These are phyloP conservation scores for Meteorus colon DNA, from an alignment of 2,888 invertebrate species.

Conservation along the genomic window DNA sequence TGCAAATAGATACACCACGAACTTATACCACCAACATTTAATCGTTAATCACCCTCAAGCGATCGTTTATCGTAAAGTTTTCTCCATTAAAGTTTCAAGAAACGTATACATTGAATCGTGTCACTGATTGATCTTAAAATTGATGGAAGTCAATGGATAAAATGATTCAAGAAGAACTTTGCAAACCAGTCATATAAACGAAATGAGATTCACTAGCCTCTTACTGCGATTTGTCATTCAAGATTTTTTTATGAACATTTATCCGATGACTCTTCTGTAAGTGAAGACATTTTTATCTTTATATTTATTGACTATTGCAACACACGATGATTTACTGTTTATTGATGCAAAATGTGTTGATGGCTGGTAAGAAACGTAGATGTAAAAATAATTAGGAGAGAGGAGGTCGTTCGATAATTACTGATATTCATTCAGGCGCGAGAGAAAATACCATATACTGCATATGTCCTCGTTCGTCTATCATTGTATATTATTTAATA, in stretches of 20 bases:
- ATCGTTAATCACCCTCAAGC: conserved; percentile 16
- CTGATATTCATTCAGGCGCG: not conserved
- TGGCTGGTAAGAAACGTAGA: not conserved
- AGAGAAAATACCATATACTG: not conserved
- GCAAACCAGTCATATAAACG: not conserved
- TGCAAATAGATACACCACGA: not conserved
- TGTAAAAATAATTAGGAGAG: conserved; percentile 2
- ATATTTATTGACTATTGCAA: not conserved
- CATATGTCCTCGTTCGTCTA: not conserved
- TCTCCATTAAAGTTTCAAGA: conserved; percentile 17
- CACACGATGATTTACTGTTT: conserved; percentile 4
- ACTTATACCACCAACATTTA: not conserved
- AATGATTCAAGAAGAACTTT: not conserved
- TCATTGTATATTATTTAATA: conserved; percentile 5
- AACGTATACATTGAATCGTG: conserved; percentile 15
- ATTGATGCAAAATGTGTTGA: conserved; percentile 14
- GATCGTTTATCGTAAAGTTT: conserved; percentile 7
- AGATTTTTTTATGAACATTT: not conserved
- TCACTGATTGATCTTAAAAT: conserved; percentile 24
- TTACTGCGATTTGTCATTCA: not conserved
- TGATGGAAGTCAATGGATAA: conserved; percentile 7
- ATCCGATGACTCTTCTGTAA: conserved; percentile 6
- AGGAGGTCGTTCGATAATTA: conserved; percentile 9
- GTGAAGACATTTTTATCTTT: conserved; percentile 7
- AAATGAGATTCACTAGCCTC: conserved; percentile 17